Evolutionary conservation across 2,797 vertebrate genomes (phyloP), one percentile per base, ranked within the genome.

Genomic region (Eulemur mongoz): DNA sequence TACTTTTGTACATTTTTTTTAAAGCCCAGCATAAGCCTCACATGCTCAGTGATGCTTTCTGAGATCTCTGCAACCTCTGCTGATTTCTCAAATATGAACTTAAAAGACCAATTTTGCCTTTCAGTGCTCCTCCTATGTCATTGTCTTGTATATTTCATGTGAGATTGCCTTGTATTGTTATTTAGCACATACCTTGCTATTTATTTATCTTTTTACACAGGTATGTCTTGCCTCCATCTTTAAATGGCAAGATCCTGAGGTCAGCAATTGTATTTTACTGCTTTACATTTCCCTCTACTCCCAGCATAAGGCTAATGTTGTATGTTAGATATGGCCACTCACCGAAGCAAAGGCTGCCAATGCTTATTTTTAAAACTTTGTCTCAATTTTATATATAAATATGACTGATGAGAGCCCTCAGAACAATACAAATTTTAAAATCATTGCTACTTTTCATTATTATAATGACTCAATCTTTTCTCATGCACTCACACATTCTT

Each of bases 331-430:
- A 70, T 8, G 27, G 72, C n/a, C 23, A 43, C 65, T 84, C 67
- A 52, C 17, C 32, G 76, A 61, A 59, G 65, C 50, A 67, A 65
- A 97, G 48, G 10, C 70, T 88, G 61, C 52, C 3, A 1, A 27
- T 32, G 18, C 67, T 96, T 94, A 90, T 78, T 92, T 95, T 93
- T 72, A 95, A 97, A 93, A 12, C 6, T 6, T 70, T 59, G 23
- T 75, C 97, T 94, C 45, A 73, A 70, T 59, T 93, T 89, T 89
- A 50, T 73, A 86, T 82, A 50, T 50, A 89, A 92, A 18, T 48
- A 92, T 57, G 20, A 59, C 13, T 27, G 2, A 20, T 76, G 32
- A 97, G 48, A 78, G 32, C 25, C 63, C 35, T 93, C 22, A 18
- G 38, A n/a, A 90, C 32, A 50, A 69, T 13, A 52, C 20, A 65